Evolutionary conservation across 30 jellyfish, hydroid and myxozoan genomes (phyloP).

Genomic region (Hydractinia symbiolongicarpus): DNA sequence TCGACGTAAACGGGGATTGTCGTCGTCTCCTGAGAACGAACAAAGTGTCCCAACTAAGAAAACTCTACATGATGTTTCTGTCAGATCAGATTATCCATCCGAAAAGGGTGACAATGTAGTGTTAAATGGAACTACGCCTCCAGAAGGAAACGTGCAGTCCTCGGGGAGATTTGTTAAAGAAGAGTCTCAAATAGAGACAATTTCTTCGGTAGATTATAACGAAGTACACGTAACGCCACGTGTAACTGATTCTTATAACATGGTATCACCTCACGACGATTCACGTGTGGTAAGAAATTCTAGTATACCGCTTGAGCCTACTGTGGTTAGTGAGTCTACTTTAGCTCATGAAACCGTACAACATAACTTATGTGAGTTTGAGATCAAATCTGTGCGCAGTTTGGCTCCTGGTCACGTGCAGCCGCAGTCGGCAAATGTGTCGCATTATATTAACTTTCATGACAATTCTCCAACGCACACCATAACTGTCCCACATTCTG

Average conservation of each 20-base stretch:
- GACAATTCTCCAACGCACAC: too few relatives aligned
- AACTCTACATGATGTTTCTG: neutral
- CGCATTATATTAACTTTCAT: too few relatives aligned
- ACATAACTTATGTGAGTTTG: neutral
- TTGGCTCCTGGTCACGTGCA: neutral
- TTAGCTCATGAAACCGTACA: too few relatives aligned
- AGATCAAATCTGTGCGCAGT: slow-evolving; percentile 1
- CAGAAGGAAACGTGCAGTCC: neutral
- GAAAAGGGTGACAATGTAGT: neutral
- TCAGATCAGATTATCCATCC: slow-evolving; percentile 1
- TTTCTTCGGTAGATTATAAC: neutral
- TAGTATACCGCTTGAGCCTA: too few relatives aligned
- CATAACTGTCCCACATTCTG: too few relatives aligned
- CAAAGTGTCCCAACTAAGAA: neutral
- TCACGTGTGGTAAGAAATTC: neutral
- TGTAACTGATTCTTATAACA: neutral
- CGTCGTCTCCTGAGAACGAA: neutral
- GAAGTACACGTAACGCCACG: neutral
- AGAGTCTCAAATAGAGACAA: too few relatives aligned
- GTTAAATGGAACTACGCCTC: neutral
- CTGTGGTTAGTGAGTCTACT: too few relatives aligned
- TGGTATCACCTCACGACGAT: neutral
- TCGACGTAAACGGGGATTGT: neutral
- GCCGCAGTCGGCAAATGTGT: neutral
- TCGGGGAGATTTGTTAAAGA: neutral